Conservation (phyloP, 2,797 vertebrate species). For the Acanthiza pusilla region DNA sequence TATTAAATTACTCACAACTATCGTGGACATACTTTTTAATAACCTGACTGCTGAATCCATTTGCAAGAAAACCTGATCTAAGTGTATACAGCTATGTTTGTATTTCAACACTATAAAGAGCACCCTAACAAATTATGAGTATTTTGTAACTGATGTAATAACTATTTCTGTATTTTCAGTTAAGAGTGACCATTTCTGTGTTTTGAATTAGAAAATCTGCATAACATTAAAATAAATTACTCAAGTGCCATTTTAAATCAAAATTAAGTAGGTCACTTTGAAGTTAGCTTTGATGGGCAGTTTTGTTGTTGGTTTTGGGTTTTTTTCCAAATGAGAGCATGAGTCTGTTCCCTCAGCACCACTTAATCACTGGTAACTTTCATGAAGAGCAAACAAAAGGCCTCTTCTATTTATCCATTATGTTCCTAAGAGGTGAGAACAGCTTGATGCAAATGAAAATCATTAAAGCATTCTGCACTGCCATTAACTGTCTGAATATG, state of each 20-base stretch:
- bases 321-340: background rate
- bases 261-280: constrained; percentile 45
- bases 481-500: constrained; percentile 51
- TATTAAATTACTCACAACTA: background rate
- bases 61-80: background rate
- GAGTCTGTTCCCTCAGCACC: constrained; percentile 19
- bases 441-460: constrained; percentile 66
- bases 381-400: constrained; percentile 52
- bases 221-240: constrained; percentile 23
- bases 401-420: constrained; percentile 60
- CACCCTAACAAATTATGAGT: background rate
- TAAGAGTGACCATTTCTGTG: background rate
- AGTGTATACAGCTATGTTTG: background rate
- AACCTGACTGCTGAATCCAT: background rate
- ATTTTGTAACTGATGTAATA: background rate
- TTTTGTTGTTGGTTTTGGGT: background rate
- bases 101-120: background rate
- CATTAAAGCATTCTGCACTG: constrained; percentile 54
- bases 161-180: background rate
- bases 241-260: constrained; percentile 34
- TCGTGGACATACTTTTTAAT: background rate
- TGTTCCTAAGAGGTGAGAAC: constrained; percentile 58
- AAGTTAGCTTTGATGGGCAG: constrained; percentile 51
- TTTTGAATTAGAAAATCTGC: constrained; percentile 38
- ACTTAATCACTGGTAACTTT: constrained; percentile 54